Conservation (phyloP, 2,888 invertebrate genomes). For the Epinotia brunnichana region DNA sequence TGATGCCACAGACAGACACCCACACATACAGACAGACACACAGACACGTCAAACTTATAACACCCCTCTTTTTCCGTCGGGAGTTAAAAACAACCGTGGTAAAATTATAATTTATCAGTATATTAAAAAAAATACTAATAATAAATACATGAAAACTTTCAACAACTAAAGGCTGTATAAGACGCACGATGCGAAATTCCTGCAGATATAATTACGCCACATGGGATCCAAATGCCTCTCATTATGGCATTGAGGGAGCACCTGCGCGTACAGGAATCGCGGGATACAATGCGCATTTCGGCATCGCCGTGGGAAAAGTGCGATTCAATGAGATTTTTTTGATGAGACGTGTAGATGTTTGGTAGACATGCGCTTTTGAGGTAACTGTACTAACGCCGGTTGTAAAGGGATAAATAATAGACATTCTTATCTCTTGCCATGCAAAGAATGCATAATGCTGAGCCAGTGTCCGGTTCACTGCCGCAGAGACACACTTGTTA, state of each 20-base stretch:
- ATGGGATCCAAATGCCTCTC: conserved; percentile 48
- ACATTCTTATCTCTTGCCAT: background rate
- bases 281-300: conserved; percentile 47
- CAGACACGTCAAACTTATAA: too few relatives aligned
- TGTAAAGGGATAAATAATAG: background rate
- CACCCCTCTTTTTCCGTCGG: too few relatives aligned
- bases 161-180: background rate
- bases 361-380: background rate
- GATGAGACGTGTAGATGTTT: conserved; percentile 22
- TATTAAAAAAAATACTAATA: background rate
- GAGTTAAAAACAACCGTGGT: too few relatives aligned
- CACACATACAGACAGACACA: too few relatives aligned
- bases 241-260: conserved; percentile 55
- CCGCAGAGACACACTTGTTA: too few relatives aligned
- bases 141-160: conserved; percentile 1
- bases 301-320: conserved; percentile 38
- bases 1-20: too few relatives aligned
- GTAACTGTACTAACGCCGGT: conserved; percentile 8
- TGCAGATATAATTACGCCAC: conserved; percentile 58
- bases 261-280: conserved; percentile 65
- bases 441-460: too few relatives aligned
- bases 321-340: conserved; percentile 34
- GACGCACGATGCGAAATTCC: conserved; percentile 53
- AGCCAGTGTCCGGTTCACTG: too few relatives aligned
- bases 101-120: too few relatives aligned